These are phyloP conservation scores for Rhogogaster chlorosoma DNA, from an alignment of 2,888 invertebrate species.

Conservation along the genomic window DNA sequence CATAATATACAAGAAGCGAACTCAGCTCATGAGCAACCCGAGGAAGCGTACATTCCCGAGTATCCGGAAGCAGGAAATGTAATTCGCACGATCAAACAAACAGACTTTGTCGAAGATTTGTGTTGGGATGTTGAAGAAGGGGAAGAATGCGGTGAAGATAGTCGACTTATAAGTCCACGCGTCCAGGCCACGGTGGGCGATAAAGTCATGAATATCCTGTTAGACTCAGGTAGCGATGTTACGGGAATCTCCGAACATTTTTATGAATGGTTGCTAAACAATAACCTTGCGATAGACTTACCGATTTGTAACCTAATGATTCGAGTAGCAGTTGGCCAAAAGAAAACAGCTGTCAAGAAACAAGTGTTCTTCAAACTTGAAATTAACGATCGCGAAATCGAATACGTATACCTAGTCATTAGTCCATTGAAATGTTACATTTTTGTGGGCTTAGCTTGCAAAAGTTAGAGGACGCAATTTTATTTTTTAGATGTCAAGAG, in stretches of 20 bases:
- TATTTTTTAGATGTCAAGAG: too few species aligned
- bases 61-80: not conserved
- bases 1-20: not conserved
- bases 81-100: not conserved
- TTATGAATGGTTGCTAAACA: constrained; percentile 43
- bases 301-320: constrained; percentile 53
- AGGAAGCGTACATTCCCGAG: not conserved
- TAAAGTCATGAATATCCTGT: constrained; percentile 46
- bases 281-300: constrained; percentile 50
- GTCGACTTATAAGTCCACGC: constrained; percentile 46
- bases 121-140: constrained; percentile 15
- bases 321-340: constrained; percentile 52
- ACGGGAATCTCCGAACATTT: constrained; percentile 56
- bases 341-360: constrained; percentile 50
- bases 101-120: not conserved
- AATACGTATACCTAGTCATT: constrained; percentile 39
- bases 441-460: too few species aligned
- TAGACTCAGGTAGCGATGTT: constrained; percentile 58
- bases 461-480: too few species aligned
- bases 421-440: too few species aligned
- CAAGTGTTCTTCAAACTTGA: constrained; percentile 52
- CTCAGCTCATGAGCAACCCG: not conserved
- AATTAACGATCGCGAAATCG: constrained; percentile 38
- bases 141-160: not conserved
- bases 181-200: constrained; percentile 47